phyloP scores from a whole-genome alignment of 2,113 vertebrate species.

The Catagonus wagneri region DNA sequence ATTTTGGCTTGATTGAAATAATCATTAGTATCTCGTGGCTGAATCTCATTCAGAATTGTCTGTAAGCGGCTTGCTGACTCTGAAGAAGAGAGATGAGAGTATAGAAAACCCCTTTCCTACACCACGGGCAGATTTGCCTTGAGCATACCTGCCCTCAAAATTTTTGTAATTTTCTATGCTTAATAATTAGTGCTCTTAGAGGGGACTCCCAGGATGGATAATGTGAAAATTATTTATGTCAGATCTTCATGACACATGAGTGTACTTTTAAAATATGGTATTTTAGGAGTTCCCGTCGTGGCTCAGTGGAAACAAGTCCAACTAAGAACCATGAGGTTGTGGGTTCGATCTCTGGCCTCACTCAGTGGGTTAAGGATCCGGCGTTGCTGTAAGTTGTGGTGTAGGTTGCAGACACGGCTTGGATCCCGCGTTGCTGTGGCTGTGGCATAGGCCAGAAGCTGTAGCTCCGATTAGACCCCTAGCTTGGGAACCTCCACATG shows the following conservation, averaged over 20 bases:
- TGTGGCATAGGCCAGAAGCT: too few relatives aligned
- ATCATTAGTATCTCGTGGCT: constrained; percentile 96
- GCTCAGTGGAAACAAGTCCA: too few relatives aligned
- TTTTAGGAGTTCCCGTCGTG: too few relatives aligned
- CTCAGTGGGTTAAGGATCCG: too few relatives aligned
- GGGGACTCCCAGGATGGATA: not conserved
- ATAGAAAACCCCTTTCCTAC: not conserved
- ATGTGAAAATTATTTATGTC: not conserved
- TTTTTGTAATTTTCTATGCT: not conserved
- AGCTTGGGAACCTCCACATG: too few relatives aligned
- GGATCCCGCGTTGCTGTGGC: too few relatives aligned
- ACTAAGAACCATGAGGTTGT: too few relatives aligned
- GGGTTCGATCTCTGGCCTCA: too few relatives aligned
- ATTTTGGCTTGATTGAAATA: constrained; percentile 93
- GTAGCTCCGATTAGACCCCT: too few relatives aligned
- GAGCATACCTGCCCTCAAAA: not conserved
- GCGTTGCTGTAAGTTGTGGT: too few relatives aligned
- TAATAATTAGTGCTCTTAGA: not conserved
- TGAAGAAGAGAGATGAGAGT: constrained; percentile 69
- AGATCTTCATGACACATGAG: not conserved
- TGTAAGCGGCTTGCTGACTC: constrained; percentile 91
- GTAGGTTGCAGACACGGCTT: too few relatives aligned
- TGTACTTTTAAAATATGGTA: not conserved
- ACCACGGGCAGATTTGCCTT: not conserved
- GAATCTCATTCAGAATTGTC: constrained; percentile 95